Conservation (phyloP, 2,888 invertebrate species). For the Muscina levida region DNA sequence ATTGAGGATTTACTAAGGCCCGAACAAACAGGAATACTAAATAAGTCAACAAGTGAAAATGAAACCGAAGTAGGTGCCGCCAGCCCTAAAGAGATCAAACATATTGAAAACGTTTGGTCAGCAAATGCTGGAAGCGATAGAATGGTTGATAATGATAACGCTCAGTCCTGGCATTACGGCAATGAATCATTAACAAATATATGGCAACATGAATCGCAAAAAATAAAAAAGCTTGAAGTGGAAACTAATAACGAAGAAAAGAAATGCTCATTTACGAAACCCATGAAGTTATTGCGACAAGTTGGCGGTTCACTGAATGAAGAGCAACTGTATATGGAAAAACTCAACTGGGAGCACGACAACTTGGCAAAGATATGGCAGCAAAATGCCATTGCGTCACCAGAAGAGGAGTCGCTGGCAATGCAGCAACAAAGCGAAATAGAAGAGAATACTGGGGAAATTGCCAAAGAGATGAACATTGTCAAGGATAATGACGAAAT, state of each 20-base stretch:
- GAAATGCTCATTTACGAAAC: slow-evolving; percentile 74
- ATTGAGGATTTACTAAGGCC: slow-evolving; percentile 74
- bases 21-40: slow-evolving; percentile 66
- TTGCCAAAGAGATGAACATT: not conserved
- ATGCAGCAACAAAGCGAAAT: slow-evolving; percentile 2
- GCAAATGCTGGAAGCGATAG: slow-evolving; percentile 45
- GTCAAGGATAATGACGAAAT: slow-evolving; percentile 8
- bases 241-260: slow-evolving; percentile 80
- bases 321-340: slow-evolving; percentile 62
- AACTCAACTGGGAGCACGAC: slow-evolving; percentile 73
- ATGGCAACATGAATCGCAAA: slow-evolving; percentile 61
- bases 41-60: slow-evolving; percentile 11
- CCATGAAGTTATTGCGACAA: slow-evolving; percentile 69
- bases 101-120: slow-evolving; percentile 20
- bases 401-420: not conserved
- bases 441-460: not conserved
- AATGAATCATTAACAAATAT: slow-evolving; percentile 47
- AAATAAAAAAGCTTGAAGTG: not conserved
- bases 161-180: slow-evolving; percentile 58
- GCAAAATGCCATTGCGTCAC: slow-evolving; percentile 9
- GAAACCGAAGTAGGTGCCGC: not conserved
- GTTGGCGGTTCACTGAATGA: slow-evolving; percentile 50
- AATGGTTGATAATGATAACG: slow-evolving; percentile 53
- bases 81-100: not conserved
- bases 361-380: slow-evolving; percentile 75